A percentile compares a stretch with the other conserved stretches of the same genome.
Conservation (phyloP, 1,140 invertebrate genomes). For the Calephelis nemesis region DNA sequence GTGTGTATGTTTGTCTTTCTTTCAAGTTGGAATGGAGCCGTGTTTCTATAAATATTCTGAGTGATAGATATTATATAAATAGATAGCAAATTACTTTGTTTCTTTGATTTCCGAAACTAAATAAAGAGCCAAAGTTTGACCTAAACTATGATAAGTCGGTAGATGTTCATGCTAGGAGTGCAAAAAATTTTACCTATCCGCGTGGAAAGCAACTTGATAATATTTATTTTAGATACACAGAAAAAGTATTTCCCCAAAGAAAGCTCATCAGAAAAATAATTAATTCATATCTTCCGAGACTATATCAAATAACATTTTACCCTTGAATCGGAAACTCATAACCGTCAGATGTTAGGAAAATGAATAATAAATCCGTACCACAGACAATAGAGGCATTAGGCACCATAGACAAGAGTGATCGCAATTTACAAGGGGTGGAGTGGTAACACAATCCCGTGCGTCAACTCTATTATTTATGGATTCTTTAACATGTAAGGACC, state of each 20-base stretch:
- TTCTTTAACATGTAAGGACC: slow-evolving; percentile 77
- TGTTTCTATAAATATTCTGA: no score
- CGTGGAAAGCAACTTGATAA: no score
- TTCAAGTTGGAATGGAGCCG: no score
- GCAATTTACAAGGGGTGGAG: slow-evolving; percentile 52
- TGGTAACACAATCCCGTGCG: slow-evolving; percentile 68
- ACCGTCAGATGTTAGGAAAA: slow-evolving; percentile 70
- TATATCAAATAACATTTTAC: slow-evolving; percentile 42
- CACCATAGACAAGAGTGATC: slow-evolving; percentile 64
- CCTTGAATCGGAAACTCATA: slow-evolving; percentile 60
- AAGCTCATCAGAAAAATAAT: slow-evolving; percentile 10
- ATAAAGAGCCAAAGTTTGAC: no score
- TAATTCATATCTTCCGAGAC: slow-evolving; percentile 25
- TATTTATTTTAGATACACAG: background rate
- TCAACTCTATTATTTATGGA: slow-evolving; percentile 79
- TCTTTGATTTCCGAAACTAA: no score
- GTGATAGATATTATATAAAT: no score
- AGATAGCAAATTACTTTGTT: no score
- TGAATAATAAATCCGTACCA: slow-evolving; percentile 74
- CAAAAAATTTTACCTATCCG: no score
- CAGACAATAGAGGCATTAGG: slow-evolving; percentile 75
- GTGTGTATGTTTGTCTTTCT: no score
- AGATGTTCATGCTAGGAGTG: no score
- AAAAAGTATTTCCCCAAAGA: background rate
- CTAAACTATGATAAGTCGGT: no score